Base-by-base conservation (phyloP, 2,888 invertebrate species). In the Baronia brevicornis region DNA sequence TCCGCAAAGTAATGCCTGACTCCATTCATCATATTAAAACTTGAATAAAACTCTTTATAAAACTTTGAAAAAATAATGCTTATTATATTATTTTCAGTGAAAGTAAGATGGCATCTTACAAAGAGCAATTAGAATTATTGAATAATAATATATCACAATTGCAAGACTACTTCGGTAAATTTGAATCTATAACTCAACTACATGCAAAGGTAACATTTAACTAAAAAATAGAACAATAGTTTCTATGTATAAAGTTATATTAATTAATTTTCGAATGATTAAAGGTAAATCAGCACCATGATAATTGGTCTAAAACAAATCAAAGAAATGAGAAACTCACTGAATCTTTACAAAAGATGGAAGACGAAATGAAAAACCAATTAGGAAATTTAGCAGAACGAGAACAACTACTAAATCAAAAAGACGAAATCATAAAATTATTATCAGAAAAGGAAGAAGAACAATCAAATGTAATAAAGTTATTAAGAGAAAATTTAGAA, bases 361-460 rank as follows among this genome's bases (percentile, higher is more conserved):
- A 70, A 15, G 34, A 44, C 13, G 60, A 70, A 35, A 31, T 74
- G 26, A 60, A 66, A 6, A 48, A 55, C 5, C 51, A 60, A n/a
- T 3, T 23, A 52, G 4, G 51, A 61, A 18, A 54, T 39, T 2
- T 33, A 8, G 34, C 51, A 4, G 55, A 64, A 33, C 63, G 67
- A 38, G 64, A 64, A 33, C 43, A 50, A 7, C 21, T 54, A 10
- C 35, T 79, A 32, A 50, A 68, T 28, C 57, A 75, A 43, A 63
- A 60, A 36, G 63, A 73, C 11, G 49, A 35, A 11, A 25, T 69
- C 1, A 61, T 80, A 18, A 67, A 71, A 41, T 64, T 61, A 40
- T 39, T 79, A 9, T 54, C 67, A n/a, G 58, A 60, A 13, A 77
- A 75, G 37, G 70, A 74, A 41, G 67, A 70, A 38, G 74, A 82